A percentile compares a stretch with the other conserved stretches of the same genome.
Evolutionary conservation across 2,797 vertebrate species (phyloP).

Genomic region (Micrastur ruficollis): DNA sequence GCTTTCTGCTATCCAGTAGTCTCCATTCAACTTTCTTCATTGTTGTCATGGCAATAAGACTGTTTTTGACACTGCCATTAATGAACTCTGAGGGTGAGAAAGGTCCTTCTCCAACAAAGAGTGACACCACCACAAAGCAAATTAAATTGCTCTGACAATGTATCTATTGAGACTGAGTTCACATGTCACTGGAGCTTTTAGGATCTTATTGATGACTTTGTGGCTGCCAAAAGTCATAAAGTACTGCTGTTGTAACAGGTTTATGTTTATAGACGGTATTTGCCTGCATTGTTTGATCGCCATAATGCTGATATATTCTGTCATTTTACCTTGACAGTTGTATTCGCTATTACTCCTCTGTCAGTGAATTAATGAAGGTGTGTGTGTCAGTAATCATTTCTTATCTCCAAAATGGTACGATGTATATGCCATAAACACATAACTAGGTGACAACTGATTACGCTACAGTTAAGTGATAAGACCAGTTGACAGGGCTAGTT

Average conservation of each 20-base stretch:
- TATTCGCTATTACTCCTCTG: neutral
- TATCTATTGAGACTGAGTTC: constrained; percentile 52
- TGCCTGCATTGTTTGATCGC: constrained; percentile 10
- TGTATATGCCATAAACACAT: constrained; percentile 19
- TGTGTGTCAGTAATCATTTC: constrained; percentile 19
- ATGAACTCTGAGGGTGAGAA: constrained; percentile 60
- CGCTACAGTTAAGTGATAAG: neutral
- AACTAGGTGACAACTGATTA: constrained; percentile 20
- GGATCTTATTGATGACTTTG: constrained; percentile 57
- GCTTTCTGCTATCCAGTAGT: constrained; percentile 13
- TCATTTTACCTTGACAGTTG: constrained; percentile 28
- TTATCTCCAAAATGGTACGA: constrained; percentile 1
- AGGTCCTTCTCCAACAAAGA: constrained; percentile 49
- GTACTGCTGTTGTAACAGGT: constrained; percentile 34
- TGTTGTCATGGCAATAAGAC: constrained; percentile 59
- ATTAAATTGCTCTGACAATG: constrained; percentile 56
- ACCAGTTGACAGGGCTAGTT: neutral
- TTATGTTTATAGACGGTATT: constrained; percentile 39
- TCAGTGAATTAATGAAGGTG: constrained; percentile 40
- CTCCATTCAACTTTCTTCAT: constrained; percentile 44
- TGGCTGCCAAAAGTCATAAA: constrained; percentile 45
- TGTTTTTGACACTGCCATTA: constrained; percentile 51
- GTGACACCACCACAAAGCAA: constrained; percentile 53
- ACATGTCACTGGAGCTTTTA: constrained; percentile 48
- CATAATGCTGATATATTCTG: constrained; percentile 13